Conservation (phyloP, 2,888 invertebrate species). For the Scotopteryx bipunctaria region DNA sequence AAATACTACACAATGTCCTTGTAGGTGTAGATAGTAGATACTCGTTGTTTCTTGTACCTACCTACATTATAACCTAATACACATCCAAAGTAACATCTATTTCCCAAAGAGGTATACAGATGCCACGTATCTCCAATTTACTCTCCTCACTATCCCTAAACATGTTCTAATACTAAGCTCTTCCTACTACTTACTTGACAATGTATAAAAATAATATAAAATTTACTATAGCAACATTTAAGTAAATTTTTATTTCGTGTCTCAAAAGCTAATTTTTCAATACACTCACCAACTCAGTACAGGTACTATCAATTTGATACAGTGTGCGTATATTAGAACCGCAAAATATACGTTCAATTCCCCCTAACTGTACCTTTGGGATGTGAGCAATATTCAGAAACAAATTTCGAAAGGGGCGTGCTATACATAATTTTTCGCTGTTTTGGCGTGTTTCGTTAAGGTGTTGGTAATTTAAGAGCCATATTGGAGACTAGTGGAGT, state of each 20-base stretch:
- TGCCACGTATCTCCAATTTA: too few relatives aligned
- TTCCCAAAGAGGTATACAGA: too few relatives aligned
- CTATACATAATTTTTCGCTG: constrained; percentile 43
- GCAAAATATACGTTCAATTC: constrained; percentile 56
- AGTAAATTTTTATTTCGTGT: background rate
- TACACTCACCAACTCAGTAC: constrained; percentile 31
- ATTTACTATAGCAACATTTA: background rate
- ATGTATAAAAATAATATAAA: too few relatives aligned
- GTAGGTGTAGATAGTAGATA: too few relatives aligned
- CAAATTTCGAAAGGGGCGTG: constrained; percentile 45
- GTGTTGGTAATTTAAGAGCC: constrained; percentile 28
- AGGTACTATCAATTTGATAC: constrained; percentile 40
- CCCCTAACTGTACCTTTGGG: constrained; percentile 50
- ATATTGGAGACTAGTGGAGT: too few relatives aligned
- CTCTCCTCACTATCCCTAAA: too few relatives aligned
- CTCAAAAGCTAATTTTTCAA: background rate
- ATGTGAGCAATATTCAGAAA: constrained; percentile 48
- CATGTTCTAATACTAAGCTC: too few relatives aligned
- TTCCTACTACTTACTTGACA: too few relatives aligned
- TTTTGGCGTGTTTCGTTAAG: constrained; percentile 30
- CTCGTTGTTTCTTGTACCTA: too few relatives aligned
- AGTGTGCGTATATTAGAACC: constrained; percentile 55
- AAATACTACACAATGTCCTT: too few relatives aligned
- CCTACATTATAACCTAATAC: too few relatives aligned
- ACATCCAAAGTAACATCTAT: too few relatives aligned